Base-by-base conservation (phyloP, 2,797 vertebrate species). In the Taeniopygia guttata region DNA sequence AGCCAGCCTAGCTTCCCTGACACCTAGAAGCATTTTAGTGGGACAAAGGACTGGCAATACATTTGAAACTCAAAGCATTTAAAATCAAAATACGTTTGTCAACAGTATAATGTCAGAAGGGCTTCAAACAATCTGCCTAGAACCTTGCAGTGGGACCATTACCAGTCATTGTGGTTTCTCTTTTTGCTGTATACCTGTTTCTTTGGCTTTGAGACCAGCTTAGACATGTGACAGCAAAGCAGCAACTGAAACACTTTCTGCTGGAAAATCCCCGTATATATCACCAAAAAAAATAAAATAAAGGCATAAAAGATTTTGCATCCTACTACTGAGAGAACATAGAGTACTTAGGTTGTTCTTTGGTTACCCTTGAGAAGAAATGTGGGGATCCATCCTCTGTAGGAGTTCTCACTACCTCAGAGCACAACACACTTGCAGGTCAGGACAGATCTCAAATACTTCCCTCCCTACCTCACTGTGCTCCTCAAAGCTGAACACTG, bases 281-380 rank as follows among this genome's bases (percentile, higher is more conserved):
- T 4, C 12, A 70, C 2, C 0, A 62, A 56, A 54, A 54, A 34
- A 43, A 19, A 7, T 0, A 29, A 84, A 72, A 77, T 0, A 64
- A 52, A 40, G 1, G 5, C 23, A 69, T 4, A 22, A 75, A 90
- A 66, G 13, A 12, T 67, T 77, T 87, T 79, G 4, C 11, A 49
- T 56, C 25, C 16, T 70, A 7, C 26, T 60, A n/a, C 42, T 45
- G 21, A 18, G 23, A 77, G 19, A 52, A 74, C 12, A 68, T 8
- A 13, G 1, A 14, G 26, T 12, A 38, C 4, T 7, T 69, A 34
- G 26, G 12, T 36, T 58, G 19, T 21, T 19, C n/a, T 74, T 81
- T 54, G 13, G 12, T 80, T 56, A 25, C 11, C 59, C 20, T 36
- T 13, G 38, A 72, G n/a, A 78, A 68, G 32, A 25, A 76, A 51